These are phyloP conservation scores for Physella acuta DNA, from an alignment of 1,140 invertebrate genomes.

Conservation along the genomic window DNA sequence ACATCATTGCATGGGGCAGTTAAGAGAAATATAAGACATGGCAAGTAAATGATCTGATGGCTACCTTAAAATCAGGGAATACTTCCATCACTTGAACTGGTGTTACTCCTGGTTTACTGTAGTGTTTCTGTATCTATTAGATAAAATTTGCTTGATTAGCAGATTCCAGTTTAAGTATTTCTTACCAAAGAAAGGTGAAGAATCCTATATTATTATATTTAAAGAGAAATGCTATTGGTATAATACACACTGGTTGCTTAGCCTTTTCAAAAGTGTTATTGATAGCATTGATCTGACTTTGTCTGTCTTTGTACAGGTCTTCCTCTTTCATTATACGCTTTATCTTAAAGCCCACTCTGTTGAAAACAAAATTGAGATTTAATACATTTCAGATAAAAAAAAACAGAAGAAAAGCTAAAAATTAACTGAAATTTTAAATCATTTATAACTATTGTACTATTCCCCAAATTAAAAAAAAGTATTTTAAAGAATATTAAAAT, in stretches of 20 bases:
- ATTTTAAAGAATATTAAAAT: not conserved
- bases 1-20: too few species aligned
- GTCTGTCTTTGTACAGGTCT: constrained; percentile 92
- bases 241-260: constrained; percentile 63
- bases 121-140: constrained; percentile 79
- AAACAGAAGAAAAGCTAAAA: too few species aligned
- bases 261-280: constrained; percentile 96
- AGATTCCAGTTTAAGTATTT: not conserved
- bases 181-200: not conserved
- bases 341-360: constrained; percentile 94
- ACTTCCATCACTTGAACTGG: constrained; percentile 88
- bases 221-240: too few species aligned
- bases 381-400: too few species aligned
- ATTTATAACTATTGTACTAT: too few species aligned
- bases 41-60: too few species aligned
- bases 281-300: constrained; percentile 96
- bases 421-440: too few species aligned
- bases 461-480: not conserved
- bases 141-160: constrained; percentile 18
- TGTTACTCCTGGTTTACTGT: constrained; percentile 89
- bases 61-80: constrained; percentile 89
- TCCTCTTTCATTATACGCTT: constrained; percentile 94
- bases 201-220: constrained; percentile 3
- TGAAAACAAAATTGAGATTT: constrained; percentile 14
- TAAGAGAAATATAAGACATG: too few species aligned